Conservation (phyloP, 2,888 invertebrate species). For the Psococerastis gibbosa region DNA sequence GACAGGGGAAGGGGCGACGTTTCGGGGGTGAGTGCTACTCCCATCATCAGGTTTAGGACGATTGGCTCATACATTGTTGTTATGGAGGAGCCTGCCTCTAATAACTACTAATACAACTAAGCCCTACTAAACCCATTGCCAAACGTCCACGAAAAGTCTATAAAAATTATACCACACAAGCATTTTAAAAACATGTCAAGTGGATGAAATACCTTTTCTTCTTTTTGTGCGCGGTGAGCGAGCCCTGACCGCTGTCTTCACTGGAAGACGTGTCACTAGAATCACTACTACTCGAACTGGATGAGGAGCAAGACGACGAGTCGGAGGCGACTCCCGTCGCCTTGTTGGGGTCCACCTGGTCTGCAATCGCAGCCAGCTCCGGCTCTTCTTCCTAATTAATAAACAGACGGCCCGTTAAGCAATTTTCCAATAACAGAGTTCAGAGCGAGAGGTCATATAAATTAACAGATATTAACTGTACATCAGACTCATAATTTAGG, state of each 20-base stretch:
- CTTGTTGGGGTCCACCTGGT: slow-evolving; percentile 63
- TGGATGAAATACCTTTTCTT: slow-evolving; percentile 52
- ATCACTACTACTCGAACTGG: slow-evolving; percentile 47
- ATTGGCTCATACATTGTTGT: too few species aligned
- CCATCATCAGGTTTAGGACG: too few species aligned
- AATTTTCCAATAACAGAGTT: not conserved
- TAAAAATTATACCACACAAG: too few species aligned
- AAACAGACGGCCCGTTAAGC: slow-evolving; percentile 5
- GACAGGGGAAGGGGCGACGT: too few species aligned
- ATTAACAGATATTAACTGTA: too few species aligned
- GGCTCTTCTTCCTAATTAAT: slow-evolving; percentile 42
- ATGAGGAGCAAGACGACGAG: slow-evolving; percentile 68
- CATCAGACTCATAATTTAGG: too few species aligned
- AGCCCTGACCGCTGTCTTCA: slow-evolving; percentile 65
- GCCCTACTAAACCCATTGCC: too few species aligned
- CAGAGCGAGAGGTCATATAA: not conserved
- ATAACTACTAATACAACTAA: too few species aligned
- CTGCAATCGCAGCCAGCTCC: slow-evolving; percentile 58
- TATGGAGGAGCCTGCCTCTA: too few species aligned
- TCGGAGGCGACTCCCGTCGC: slow-evolving; percentile 87
- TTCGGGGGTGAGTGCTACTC: too few species aligned
- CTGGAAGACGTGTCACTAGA: slow-evolving; percentile 26
- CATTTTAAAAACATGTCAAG: too few species aligned
- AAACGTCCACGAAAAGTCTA: too few species aligned
- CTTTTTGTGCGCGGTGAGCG: slow-evolving; percentile 66